phyloP scores from a whole-genome alignment of 2,113 vertebrate species.

The Salvelinus alpinus region DNA sequence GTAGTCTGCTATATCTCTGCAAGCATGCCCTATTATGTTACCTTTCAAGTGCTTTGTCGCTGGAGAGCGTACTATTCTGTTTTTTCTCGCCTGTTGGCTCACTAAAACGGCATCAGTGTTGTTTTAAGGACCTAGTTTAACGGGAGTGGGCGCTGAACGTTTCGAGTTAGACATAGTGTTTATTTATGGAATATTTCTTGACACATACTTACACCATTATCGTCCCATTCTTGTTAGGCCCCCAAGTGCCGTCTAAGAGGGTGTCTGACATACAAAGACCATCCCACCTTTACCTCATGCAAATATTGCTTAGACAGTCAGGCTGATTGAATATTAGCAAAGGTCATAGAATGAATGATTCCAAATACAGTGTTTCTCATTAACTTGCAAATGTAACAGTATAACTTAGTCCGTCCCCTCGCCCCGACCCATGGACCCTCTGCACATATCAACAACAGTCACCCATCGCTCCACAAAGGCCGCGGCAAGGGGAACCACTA shows the following conservation, averaged over 20 bases:
- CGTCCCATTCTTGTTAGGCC: slow-evolving; percentile 59
- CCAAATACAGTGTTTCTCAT: not conserved
- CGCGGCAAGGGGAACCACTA: too few species aligned
- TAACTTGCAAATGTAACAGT: too few species aligned
- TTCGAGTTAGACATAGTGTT: slow-evolving; percentile 75
- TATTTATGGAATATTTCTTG: slow-evolving; percentile 84
- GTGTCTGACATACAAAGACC: slow-evolving; percentile 49
- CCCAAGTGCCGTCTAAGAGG: slow-evolving; percentile 52
- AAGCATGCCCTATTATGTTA: slow-evolving; percentile 67
- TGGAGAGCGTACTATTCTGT: slow-evolving; percentile 65
- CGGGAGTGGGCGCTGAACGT: slow-evolving; percentile 67
- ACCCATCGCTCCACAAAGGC: too few species aligned
- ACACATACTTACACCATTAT: slow-evolving; percentile 81
- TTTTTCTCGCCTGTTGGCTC: slow-evolving; percentile 69
- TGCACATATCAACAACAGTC: too few species aligned
- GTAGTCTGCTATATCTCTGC: slow-evolving; percentile 80
- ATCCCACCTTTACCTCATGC: slow-evolving; percentile 30
- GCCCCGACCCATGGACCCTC: too few species aligned
- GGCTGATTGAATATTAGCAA: not conserved
- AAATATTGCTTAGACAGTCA: not conserved
- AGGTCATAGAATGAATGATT: not conserved
- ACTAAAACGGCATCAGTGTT: slow-evolving; percentile 65
- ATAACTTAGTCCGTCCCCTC: too few species aligned
- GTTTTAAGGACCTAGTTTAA: slow-evolving; percentile 77
- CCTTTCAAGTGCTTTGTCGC: slow-evolving; percentile 80